Conservation (phyloP, 2,797 vertebrate genomes). For the Hydrolagus colliei region DNA sequence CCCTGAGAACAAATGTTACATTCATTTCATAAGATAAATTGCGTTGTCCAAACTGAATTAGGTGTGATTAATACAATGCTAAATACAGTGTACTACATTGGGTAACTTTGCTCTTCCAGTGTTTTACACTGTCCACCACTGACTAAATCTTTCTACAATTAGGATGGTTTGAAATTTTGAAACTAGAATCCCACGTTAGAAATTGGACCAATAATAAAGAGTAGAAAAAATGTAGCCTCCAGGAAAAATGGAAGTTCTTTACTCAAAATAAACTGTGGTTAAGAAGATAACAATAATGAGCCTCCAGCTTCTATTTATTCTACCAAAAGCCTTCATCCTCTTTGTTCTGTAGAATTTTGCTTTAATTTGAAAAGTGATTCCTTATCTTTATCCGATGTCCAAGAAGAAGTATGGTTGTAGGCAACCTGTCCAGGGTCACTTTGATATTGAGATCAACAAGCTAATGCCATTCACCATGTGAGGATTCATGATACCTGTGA, state of each 20-base stretch:
- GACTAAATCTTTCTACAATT: neutral
- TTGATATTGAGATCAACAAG: neutral
- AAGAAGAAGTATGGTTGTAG: neutral
- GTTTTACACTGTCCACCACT: neutral
- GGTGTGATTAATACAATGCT: neutral
- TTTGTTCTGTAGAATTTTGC: neutral
- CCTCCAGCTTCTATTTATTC: neutral
- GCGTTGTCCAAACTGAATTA: neutral
- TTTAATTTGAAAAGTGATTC: neutral
- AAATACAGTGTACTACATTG: neutral
- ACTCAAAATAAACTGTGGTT: neutral
- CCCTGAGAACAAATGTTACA: neutral
- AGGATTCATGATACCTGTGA: neutral
- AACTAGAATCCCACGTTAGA: neutral
- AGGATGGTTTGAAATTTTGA: neutral
- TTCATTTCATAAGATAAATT: neutral
- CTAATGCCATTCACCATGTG: neutral
- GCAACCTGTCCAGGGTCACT: neutral
- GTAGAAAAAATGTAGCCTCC: neutral
- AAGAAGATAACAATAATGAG: neutral
- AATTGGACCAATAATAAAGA: neutral
- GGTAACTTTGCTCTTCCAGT: neutral
- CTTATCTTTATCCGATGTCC: slow-evolving; percentile 5
- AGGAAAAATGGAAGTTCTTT: neutral
- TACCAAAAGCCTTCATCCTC: neutral